Evolutionary conservation across 2,888 invertebrate species (phyloP).

Genomic region (Tineola bisselliella): DNA sequence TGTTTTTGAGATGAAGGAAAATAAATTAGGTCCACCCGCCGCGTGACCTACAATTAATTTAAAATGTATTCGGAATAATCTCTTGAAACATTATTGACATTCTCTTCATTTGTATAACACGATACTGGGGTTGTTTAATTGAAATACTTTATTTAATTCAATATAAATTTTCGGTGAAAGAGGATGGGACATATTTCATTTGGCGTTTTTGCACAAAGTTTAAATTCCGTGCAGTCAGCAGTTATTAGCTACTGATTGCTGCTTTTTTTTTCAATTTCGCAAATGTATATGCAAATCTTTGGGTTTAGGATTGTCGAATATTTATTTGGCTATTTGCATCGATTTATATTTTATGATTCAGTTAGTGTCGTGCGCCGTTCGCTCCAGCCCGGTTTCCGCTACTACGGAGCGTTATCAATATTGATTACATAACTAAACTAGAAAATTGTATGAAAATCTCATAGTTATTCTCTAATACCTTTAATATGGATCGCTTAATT

Average conservation of each 20-base stretch:
- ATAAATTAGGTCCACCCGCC: neutral
- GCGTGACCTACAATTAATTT: neutral
- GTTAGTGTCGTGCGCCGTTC: constrained; percentile 43
- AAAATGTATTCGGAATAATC: neutral
- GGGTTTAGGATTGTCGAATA: neutral
- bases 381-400: constrained; percentile 38
- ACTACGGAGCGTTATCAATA: constrained; percentile 29
- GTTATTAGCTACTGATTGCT: no score
- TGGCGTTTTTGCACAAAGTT: no score
- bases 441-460: constrained; percentile 5
- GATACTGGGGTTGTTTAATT: neutral
- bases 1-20: neutral
- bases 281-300: neutral
- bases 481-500: no score
- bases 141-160: neutral
- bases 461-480: neutral
- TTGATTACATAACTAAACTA: constrained; percentile 22
- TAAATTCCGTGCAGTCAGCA: no score
- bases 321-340: neutral
- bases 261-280: no score
- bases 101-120: neutral
- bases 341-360: constrained; percentile 50
- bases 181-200: no score
- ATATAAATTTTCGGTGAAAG: neutral
- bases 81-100: neutral